These are phyloP conservation scores for Propsilocerus akamusi DNA, from an alignment of 1,140 invertebrate genomes.

Conservation along the genomic window DNA sequence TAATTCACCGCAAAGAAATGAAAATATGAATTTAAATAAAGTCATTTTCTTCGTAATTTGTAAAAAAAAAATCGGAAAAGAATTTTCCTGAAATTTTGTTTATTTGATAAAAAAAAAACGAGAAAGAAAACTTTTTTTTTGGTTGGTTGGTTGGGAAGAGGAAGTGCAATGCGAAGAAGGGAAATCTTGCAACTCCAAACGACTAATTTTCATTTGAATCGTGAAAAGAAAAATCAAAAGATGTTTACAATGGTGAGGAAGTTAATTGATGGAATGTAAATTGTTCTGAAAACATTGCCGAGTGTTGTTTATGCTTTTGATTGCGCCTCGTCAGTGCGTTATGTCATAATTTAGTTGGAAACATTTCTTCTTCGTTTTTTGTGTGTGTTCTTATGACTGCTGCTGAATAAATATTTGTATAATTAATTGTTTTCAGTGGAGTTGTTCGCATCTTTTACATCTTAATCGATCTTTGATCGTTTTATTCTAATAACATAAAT, in stretches of 20 bases:
- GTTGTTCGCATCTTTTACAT: no score
- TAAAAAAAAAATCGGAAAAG: neutral
- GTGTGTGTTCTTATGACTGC: no score
- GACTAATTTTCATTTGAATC: neutral
- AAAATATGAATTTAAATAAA: neutral
- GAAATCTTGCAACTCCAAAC: neutral
- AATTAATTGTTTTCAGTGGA: no score
- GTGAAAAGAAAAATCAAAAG: neutral
- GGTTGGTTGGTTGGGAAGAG: neutral
- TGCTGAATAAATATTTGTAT: no score
- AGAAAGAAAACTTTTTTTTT: neutral
- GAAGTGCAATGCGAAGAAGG: neutral
- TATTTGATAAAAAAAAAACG: neutral
- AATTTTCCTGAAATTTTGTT: neutral
- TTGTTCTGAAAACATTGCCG: conserved; percentile 2
- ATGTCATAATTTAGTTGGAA: no score
- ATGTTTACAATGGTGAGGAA: neutral
- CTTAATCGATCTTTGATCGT: no score
- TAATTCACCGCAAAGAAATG: no score
- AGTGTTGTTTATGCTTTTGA: no score
- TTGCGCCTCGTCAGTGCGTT: no score
- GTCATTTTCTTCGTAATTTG: neutral
- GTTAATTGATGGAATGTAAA: conserved; percentile 1
- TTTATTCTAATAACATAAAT: no score
- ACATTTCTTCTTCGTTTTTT: no score